Conservation (phyloP, 2,113 vertebrate species). For the Clarias macrocephalus region DNA sequence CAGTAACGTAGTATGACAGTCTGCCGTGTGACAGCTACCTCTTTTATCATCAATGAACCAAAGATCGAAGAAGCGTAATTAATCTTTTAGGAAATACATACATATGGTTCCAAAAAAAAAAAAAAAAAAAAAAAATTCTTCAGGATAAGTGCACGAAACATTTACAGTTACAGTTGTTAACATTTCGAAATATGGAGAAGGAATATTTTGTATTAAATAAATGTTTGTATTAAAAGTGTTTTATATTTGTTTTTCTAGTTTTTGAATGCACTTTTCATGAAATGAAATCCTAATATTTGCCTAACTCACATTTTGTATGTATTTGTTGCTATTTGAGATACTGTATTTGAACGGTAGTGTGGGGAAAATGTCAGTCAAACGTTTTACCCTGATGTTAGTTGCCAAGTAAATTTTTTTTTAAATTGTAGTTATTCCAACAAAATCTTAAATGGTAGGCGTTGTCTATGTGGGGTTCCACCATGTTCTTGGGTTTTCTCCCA, state of each 20-base stretch:
- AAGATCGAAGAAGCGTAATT: background rate
- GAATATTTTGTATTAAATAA: constrained; percentile 57
- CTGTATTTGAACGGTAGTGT: constrained; percentile 11
- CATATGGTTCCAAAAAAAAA: background rate
- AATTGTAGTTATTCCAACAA: background rate
- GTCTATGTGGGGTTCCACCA: background rate
- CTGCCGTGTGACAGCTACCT: background rate
- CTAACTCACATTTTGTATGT: constrained; percentile 2
- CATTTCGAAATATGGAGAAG: constrained; percentile 60
- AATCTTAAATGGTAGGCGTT: background rate
- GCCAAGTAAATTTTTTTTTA: background rate
- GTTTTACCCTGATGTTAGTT: constrained; percentile 20
- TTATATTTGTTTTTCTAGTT: background rate
- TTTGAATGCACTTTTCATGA: constrained; percentile 32
- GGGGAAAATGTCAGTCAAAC: background rate
- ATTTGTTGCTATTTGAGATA: background rate
- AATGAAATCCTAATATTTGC: constrained; percentile 10
- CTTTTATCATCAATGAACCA: constrained; percentile 7
- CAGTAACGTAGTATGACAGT: constrained; percentile 53
- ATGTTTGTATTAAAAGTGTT: constrained; percentile 54
- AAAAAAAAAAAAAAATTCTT: background rate
- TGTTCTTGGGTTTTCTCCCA: background rate
- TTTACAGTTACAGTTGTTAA: constrained; percentile 47
- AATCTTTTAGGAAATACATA: background rate
- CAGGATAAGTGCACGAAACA: background rate